Conservation (phyloP, 2,113 vertebrate genomes). For the Lampris megalopsis region DNA sequence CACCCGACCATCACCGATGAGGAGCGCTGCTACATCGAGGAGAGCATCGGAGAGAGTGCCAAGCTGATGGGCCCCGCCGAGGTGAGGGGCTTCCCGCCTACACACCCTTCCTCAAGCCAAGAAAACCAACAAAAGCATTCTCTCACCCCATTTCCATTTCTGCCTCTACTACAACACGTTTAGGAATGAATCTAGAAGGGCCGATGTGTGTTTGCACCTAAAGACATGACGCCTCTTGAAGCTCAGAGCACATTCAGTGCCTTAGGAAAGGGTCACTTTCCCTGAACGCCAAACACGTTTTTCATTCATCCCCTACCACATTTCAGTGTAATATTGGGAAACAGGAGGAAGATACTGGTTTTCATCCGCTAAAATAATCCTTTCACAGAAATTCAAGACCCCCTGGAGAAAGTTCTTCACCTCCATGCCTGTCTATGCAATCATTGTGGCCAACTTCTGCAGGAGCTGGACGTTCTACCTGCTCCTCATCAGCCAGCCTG, state of each 20-base stretch:
- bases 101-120: neutral
- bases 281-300: too few species aligned
- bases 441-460: slow-evolving; percentile 99
- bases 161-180: neutral
- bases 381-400: slow-evolving; percentile 95
- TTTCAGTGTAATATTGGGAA: neutral
- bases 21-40: slow-evolving; percentile 97
- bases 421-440: slow-evolving; percentile 99
- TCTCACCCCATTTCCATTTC: neutral
- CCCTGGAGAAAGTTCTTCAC: slow-evolving; percentile 99
- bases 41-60: slow-evolving; percentile 97
- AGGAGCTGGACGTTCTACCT: slow-evolving; percentile 99
- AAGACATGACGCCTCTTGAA: too few species aligned
- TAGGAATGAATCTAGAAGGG: too few species aligned
- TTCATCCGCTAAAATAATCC: neutral
- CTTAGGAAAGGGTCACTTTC: too few species aligned
- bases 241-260: too few species aligned
- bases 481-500: slow-evolving; percentile 97
- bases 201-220: too few species aligned
- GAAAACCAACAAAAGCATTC: neutral
- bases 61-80: slow-evolving; percentile 92
- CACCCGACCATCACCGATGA: slow-evolving; percentile 96
- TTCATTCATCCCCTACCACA: too few species aligned
- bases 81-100: slow-evolving; percentile 78
- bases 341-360: neutral